These are phyloP conservation scores for Tetanocera ferruginea DNA, from an alignment of 2,888 invertebrate genomes.

Conservation along the genomic window DNA sequence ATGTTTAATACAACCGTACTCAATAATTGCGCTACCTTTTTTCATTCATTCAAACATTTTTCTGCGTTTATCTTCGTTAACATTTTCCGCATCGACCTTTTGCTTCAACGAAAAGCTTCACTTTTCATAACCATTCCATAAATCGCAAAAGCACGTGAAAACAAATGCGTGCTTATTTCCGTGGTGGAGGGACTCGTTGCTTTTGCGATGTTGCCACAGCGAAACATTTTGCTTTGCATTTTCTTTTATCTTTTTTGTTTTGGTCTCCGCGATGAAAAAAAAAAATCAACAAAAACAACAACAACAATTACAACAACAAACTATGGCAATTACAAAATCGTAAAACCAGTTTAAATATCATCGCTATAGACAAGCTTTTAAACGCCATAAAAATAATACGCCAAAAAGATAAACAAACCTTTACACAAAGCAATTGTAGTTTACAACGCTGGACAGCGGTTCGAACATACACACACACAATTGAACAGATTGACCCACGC, in stretches of 20 bases:
- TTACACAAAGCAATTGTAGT: too few relatives aligned
- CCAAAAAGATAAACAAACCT: background rate
- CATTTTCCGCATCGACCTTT: background rate
- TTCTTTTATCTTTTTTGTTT: background rate
- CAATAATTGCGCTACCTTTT: background rate
- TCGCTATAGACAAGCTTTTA: background rate
- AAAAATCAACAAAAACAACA: too few relatives aligned
- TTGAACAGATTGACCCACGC: background rate
- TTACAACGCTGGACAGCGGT: background rate
- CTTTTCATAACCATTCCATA: background rate
- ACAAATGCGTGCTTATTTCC: background rate
- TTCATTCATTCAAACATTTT: background rate
- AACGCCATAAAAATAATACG: background rate
- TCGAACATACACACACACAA: background rate
- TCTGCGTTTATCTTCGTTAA: background rate
- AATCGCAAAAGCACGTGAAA: background rate
- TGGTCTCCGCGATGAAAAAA: background rate
- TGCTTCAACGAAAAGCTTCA: background rate
- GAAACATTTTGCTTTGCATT: background rate
- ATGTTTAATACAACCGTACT: background rate
- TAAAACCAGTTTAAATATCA: conserved; percentile 11
- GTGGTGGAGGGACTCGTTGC: background rate
- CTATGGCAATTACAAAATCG: conserved; percentile 10
- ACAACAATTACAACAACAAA: too few relatives aligned
- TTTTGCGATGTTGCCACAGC: background rate